Evolutionary conservation across 2,888 invertebrate genomes (phyloP).

Genomic region (Lacanobia oleracea): DNA sequence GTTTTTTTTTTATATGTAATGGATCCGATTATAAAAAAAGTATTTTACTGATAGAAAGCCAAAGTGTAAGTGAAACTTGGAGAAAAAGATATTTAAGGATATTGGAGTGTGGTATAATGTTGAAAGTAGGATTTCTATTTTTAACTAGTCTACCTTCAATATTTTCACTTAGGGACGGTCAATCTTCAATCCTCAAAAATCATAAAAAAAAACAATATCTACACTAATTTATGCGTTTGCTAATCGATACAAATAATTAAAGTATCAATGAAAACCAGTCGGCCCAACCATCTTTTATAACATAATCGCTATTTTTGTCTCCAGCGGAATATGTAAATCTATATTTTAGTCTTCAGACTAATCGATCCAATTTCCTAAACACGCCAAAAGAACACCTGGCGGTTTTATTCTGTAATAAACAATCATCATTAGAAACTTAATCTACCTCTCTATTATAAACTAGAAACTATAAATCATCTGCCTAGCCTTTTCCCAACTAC

Average conservation of each 20-base stretch:
- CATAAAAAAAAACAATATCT: background rate
- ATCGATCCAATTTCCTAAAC: constrained; percentile 27
- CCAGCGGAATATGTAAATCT: constrained; percentile 13
- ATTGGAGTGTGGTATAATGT: no score
- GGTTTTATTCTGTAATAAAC: constrained; percentile 14
- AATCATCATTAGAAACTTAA: constrained; percentile 40
- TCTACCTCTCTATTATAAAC: constrained; percentile 15
- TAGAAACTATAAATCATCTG: constrained; percentile 15
- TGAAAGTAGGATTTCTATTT: no score
- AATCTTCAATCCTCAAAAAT: background rate
- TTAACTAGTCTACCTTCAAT: no score
- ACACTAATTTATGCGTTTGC: constrained; percentile 4
- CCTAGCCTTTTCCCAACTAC: no score
- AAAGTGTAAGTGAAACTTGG: no score
- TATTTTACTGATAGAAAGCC: no score
- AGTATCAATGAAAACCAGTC: constrained; percentile 24
- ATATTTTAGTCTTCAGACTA: constrained; percentile 15
- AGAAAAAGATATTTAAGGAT: no score
- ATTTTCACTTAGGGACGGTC: no score
- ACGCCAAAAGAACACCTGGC: constrained; percentile 38
- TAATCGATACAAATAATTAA: constrained; percentile 18
- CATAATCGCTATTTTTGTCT: constrained; percentile 21
- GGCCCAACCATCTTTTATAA: background rate
- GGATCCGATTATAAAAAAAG: no score
- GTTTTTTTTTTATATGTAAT: no score